Evolutionary conservation across 92 coral and sea anemone genomes (phyloP), one percentile per base, ranked within the genome.

Genomic region (Hydrozoanthus gracilis): DNA sequence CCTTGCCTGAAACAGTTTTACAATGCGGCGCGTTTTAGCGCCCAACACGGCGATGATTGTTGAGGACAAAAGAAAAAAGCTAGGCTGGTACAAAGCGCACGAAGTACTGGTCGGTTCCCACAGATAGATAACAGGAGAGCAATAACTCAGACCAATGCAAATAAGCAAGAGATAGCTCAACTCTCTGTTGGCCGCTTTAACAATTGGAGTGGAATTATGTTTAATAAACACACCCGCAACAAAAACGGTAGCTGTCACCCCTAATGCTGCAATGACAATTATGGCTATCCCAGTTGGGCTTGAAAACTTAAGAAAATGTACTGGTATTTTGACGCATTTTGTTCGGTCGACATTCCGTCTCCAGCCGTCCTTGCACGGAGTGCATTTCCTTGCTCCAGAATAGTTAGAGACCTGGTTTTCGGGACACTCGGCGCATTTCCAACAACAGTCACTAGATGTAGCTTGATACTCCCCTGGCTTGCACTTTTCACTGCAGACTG

Each of bases 401-500:
- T 2, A 7, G 5, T 54, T 72, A 0, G 98, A 88, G 51, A 94
- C 83, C 18, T 86, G 50, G 73, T 92, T 86, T 70, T 78, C 66
- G 0, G 90, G 71, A 78, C 98, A 94, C 10, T 73, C 55, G 51
- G 89, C 93, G 87, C 98, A 94, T 61, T 94, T 89, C 98, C 98
- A 94, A 50, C 98, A 94, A 18, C 98, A 94, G 62, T 83, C 90
- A 9, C 78, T 65, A 48, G 92, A 77, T 18, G 52, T 68, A 6
- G 95, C 93, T 76, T 94, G 98, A 76, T 95, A 87, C 67, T 77
- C 84, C 4, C 98, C 98, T 44, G 98, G 95, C 10, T 51, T 52
- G 47, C 98, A 94, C 3, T 12, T 44, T 65, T 92, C 94, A 66
- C 90, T 91, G 64, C 98, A 94, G 44, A 92, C 86, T 16, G 98